Conservation (phyloP, 2,888 invertebrate genomes). For the Lumbricus terrestris region DNA sequence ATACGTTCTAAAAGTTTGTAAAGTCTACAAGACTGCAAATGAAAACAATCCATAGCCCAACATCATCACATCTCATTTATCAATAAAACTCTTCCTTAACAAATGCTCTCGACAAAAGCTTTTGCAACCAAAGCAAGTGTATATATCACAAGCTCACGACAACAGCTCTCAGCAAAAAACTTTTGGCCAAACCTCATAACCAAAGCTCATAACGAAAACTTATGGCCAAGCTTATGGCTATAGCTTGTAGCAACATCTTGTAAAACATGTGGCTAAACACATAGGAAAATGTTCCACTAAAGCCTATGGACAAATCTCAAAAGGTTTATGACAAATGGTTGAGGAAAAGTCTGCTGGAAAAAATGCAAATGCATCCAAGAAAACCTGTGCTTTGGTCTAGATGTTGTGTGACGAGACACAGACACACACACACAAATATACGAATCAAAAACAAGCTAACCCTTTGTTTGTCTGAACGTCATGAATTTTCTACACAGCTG, state of each 20-base stretch:
- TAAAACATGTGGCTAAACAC: neutral
- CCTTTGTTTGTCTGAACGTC: neutral
- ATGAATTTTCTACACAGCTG: neutral
- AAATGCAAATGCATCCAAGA: neutral
- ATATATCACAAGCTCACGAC: too few species aligned
- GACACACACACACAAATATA: neutral
- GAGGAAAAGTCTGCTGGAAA: neutral
- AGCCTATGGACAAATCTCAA: neutral
- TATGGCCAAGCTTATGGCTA: neutral
- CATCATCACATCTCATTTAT: neutral
- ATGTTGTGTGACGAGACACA: neutral
- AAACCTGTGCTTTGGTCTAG: neutral
- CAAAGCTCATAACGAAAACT: neutral
- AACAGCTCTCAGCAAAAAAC: neutral
- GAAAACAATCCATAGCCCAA: neutral
- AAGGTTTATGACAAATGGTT: neutral
- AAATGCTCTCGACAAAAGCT: neutral
- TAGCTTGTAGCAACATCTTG: neutral
- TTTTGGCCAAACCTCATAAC: too few species aligned
- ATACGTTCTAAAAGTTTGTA: neutral
- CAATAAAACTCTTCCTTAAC: neutral
- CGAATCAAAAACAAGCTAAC: neutral
- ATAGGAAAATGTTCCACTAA: neutral
- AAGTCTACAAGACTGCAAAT: neutral
- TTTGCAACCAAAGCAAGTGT: too few species aligned